These are phyloP conservation scores for Neopipo cinnamomea DNA, from an alignment of 2,113 vertebrate genomes.

Conservation along the genomic window DNA sequence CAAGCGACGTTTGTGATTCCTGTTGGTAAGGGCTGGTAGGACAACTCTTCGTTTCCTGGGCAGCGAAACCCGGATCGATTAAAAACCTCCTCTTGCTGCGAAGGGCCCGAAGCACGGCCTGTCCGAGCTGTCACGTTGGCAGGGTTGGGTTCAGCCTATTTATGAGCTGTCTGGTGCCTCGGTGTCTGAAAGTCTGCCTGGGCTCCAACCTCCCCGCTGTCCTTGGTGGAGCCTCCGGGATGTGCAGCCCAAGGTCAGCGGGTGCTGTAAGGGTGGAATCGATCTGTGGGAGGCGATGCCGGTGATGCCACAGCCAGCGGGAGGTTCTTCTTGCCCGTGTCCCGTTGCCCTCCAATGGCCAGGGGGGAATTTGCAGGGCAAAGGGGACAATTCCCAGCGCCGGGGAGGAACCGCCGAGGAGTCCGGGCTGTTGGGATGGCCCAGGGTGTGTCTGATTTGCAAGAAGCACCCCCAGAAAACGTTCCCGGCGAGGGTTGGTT, in stretches of 20 bases:
- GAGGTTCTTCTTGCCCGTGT: background rate
- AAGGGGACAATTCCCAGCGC: fast-evolving
- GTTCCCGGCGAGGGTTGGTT: fast-evolving
- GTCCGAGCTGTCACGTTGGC: background rate
- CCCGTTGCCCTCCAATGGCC: constrained; percentile 29
- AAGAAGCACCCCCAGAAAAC: background rate
- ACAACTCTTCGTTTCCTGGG: fast-evolving
- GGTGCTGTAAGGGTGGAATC: background rate
- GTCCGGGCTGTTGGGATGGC: fast-evolving
- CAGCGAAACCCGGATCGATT: background rate
- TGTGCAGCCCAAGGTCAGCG: background rate
- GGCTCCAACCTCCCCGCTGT: background rate
- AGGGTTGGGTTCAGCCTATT: background rate
- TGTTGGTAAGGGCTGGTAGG: background rate
- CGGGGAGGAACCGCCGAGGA: background rate
- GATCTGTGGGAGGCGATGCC: background rate
- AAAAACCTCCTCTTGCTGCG: background rate
- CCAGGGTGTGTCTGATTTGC: background rate
- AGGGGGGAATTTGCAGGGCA: background rate
- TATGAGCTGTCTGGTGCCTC: constrained; percentile 34
- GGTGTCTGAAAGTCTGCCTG: background rate
- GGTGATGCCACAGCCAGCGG: background rate
- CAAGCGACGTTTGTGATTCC: fast-evolving
- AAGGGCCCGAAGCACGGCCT: background rate
- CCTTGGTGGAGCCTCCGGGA: background rate